Percentiles rank a stretch among this genome's conserved stretches.
Evolutionary conservation across 1,140 invertebrate genomes (phyloP).

Genomic region (Acyrthosiphon pisum): DNA sequence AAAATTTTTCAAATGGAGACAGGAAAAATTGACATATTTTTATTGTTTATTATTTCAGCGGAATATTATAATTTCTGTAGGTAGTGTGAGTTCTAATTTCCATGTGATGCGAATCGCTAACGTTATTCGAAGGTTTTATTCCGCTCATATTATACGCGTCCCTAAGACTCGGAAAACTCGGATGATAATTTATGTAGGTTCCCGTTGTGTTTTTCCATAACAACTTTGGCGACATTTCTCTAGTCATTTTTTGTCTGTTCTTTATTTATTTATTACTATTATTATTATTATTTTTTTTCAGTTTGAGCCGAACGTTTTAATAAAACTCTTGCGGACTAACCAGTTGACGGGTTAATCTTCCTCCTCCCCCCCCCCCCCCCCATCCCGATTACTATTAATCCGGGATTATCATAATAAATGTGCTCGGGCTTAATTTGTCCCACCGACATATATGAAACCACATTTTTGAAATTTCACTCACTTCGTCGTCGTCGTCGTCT

Average conservation of each 20-base stretch:
- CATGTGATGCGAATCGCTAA: not conserved
- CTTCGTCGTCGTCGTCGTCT: not conserved
- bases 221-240: not conserved
- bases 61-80: too few species aligned
- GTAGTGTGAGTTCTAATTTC: not conserved
- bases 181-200: not conserved
- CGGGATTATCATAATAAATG: constrained; percentile 47
- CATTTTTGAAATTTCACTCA: not conserved
- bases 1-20: not conserved
- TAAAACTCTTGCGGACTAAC: not conserved
- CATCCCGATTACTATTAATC: constrained; percentile 30
- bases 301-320: not conserved
- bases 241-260: not conserved
- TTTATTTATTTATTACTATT: not conserved
- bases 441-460: not conserved
- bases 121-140: not conserved
- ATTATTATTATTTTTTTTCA: not conserved
- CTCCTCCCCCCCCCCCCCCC: too few species aligned
- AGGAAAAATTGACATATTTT: too few species aligned
- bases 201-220: not conserved
- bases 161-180: not conserved
- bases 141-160: fast-evolving
- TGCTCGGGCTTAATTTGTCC: constrained; percentile 40
- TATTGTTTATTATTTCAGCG: too few species aligned
- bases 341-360: not conserved